Evolutionary conservation across 2,797 vertebrate genomes (phyloP).

Genomic region (Discoglossus pictus): DNA sequence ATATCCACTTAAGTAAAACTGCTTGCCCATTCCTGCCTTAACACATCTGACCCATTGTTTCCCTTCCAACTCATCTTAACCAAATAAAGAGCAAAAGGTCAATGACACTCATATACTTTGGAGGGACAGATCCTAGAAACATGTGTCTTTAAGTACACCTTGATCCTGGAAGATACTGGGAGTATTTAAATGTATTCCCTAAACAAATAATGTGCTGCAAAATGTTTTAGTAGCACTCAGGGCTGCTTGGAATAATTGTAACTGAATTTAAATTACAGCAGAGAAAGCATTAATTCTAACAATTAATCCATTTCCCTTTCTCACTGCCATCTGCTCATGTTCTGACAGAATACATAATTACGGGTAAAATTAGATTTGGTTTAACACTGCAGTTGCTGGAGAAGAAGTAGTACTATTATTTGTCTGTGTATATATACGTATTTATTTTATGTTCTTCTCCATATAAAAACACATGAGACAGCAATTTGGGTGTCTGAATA

Average conservation of each 20-base stretch:
- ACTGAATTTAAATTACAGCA: constrained; percentile 18
- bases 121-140: constrained; percentile 3
- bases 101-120: too few species aligned
- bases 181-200: neutral
- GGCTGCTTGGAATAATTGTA: constrained; percentile 22
- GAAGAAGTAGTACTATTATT: too few species aligned
- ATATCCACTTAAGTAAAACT: too few species aligned
- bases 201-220: neutral
- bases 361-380: constrained; percentile 3
- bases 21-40: too few species aligned
- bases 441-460: too few species aligned
- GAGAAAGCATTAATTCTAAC: constrained; percentile 30
- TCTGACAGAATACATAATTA: constrained; percentile 30
- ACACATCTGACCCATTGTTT: too few species aligned
- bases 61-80: too few species aligned
- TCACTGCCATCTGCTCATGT: constrained; percentile 32
- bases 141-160: constrained; percentile 13
- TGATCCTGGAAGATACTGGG: neutral
- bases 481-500: too few species aligned
- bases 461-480: too few species aligned
- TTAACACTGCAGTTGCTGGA: constrained; percentile 3
- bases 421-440: too few species aligned
- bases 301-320: constrained; percentile 27
- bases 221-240: constrained; percentile 10
- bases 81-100: too few species aligned